A percentile compares a stretch with the other conserved stretches of the same genome.
These are phyloP conservation scores for Amphimedon queenslandica DNA, from an alignment of 37 sponge, comb jelly and placozoan genomes.

Conservation along the genomic window DNA sequence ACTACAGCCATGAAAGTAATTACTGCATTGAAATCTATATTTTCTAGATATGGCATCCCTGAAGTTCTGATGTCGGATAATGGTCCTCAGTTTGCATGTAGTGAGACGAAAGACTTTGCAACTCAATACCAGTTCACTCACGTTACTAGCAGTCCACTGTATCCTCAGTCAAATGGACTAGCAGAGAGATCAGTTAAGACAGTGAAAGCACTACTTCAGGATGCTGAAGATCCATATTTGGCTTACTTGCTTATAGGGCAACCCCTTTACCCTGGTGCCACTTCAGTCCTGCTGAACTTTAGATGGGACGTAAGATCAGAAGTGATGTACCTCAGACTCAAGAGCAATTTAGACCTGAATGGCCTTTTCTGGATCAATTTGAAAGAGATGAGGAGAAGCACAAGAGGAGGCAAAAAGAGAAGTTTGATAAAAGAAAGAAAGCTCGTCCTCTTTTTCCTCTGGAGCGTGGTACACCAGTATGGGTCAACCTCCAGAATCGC, in stretches of 20 bases:
- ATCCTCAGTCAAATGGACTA: constrained; percentile 14
- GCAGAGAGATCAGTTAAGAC: constrained; percentile 23
- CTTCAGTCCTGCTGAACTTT: constrained; percentile 9
- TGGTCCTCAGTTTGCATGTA: constrained; percentile 22
- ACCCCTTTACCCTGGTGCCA: constrained; percentile 34
- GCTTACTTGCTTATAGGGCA: constrained; percentile 16
- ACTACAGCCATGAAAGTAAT: constrained; percentile 13
- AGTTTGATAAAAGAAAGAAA: constrained; percentile 1
- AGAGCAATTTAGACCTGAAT: constrained; percentile 13
- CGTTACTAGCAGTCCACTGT: constrained; percentile 7
- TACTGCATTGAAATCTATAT: constrained; percentile 5
- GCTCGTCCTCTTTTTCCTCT: neutral
- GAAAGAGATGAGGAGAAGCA: neutral
- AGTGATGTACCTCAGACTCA: constrained; percentile 13
- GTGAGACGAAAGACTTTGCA: constrained; percentile 18
- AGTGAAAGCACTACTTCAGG: constrained; percentile 9
- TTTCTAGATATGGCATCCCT: constrained; percentile 18
- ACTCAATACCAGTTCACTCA: neutral
- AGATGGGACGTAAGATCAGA: neutral
- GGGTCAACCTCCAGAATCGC: neutral
- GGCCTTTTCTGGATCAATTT: constrained; percentile 17
- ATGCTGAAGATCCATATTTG: constrained; percentile 4
- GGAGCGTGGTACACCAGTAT: neutral
- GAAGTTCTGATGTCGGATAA: constrained; percentile 12
- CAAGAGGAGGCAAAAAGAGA: neutral